Base-by-base conservation (phyloP, 2,113 vertebrate genomes). In the Alosa alosa region DNA sequence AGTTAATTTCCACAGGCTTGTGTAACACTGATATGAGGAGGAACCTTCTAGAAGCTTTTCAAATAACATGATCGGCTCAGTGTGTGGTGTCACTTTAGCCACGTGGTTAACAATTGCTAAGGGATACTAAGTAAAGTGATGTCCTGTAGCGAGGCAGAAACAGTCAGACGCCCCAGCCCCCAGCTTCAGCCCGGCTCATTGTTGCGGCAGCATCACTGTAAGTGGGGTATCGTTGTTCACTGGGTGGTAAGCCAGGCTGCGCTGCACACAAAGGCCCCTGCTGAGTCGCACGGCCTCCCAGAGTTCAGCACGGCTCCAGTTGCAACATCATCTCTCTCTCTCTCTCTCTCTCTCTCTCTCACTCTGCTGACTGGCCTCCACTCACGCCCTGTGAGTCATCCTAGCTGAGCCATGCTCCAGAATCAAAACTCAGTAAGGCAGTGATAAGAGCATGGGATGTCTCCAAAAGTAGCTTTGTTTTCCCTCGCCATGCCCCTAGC, bases 311-410 rank as follows among this genome's bases (percentile, higher is more conserved):
- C 45, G 20, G 78, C 75, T 84, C 68, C 52, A 25, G 81, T 49
- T 47, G 55, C 81, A 83, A 31, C 64, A 72, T 86, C 55, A 46
- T 81, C 22, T 0, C 20, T 39, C 52, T 49, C 18, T 17, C 41
- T 8, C 36, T 39, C 55, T 68, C 83, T 83, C 50, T 22, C 82
- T 83, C 82, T 83, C 50, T n/a, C 15, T 75, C 22, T 10, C 55
- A 81, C 83, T 84, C 17, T 72, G 84, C 87, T 46, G 81, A 89
- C 83, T 45, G 22, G 60, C 20, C 45, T 22, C 18, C 20, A 57
- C 81, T 41, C 81, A 84, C 81, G 84, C 83, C 72, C 31, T 68
- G 57, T 88, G 83, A 89, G 83, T 88, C 81, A 86, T 84, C 83
- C 81, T 52, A 18, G 55, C 55, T 22, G 18, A 60, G 55, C 55